Base-by-base conservation (phyloP, 64 coral and sea anemone species). In the Catalaphyllia jardinei region DNA sequence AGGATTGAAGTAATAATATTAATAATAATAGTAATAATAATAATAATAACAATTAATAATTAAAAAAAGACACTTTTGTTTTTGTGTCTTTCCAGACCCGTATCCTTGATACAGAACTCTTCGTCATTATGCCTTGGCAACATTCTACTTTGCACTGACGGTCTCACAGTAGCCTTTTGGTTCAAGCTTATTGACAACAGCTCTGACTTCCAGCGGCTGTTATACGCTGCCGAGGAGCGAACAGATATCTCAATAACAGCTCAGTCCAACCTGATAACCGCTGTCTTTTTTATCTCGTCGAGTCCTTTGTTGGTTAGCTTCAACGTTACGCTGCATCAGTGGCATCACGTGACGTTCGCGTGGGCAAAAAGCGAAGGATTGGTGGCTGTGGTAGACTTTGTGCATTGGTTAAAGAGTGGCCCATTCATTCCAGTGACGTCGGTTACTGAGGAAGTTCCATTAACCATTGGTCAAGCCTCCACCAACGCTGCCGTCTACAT, bases 171-270 rank as follows among this genome's bases (percentile, higher is more conserved):
- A 14, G 76, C 76, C 24, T 79, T 79, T 79, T 79, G 76, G 76
- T 79, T 79, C 50, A 52, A 79, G 22, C 76, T 79, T 2, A 59
- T 50, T 79, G 76, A 79, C 7, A 14, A 57, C 11, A 79, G 22
- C 10, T 16, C 76, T 79, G 76, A 79, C 50, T 50, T 7, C 10
- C 76, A 79, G 22, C 13, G 22, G 22, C 51, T 79, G 12, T 57
- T 79, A 10, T 57, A 79, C 50, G n/a, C 76, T 50, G 76, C 49
- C n/a, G 25, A 57, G 49, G 50, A 28, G n/a, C 51, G 12, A 16
- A 79, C 76, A 79, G 76, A 79, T 50, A 51, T 79, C 19, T 79
- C 76, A 42, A 55, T 79, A 79, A 79, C 76, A 57, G 76, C 51
- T 20, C n/a, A 5, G 10, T 52, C 38, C 0, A 79, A 79, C 25